Percentiles rank a stretch among this genome's conserved stretches.
phyloP scores from a whole-genome alignment of 92 coral and sea anemone species.

The Palythoa heliodiscus region DNA sequence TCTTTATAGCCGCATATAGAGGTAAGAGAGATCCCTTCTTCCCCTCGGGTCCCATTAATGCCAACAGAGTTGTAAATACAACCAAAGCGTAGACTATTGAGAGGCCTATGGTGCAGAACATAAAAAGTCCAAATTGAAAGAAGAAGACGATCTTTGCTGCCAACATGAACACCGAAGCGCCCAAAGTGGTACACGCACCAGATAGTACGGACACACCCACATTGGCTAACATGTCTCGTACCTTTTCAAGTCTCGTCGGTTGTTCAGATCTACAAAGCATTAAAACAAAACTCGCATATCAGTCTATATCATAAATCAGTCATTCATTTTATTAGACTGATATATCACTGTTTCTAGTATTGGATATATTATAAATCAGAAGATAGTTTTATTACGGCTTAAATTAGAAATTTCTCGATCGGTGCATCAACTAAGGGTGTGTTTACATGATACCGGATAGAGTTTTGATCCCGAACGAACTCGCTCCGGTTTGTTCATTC shows the following conservation, averaged over 20 bases:
- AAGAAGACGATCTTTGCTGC: conserved; percentile 97
- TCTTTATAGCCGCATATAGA: conserved; percentile 45
- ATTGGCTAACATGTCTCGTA: conserved; percentile 80
- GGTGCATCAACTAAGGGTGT: too few species aligned
- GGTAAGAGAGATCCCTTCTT: conserved; percentile 86
- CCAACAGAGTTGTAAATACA: conserved; percentile 84
- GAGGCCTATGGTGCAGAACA: conserved; percentile 95
- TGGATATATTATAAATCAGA: too few species aligned
- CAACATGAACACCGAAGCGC: conserved; percentile 96
- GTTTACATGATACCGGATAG: too few species aligned
- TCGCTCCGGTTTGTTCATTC: too few species aligned
- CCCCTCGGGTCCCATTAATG: conserved; percentile 92
- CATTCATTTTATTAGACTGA: too few species aligned
- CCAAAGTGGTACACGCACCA: conserved; percentile 93
- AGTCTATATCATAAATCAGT: too few species aligned
- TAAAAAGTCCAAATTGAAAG: conserved; percentile 93
- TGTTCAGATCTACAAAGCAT: conserved; percentile 52
- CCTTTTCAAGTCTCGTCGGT: conserved; percentile 74
- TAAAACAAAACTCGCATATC: neutral
- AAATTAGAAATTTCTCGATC: too few species aligned
- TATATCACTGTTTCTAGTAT: too few species aligned
- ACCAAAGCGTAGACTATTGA: conserved; percentile 87
- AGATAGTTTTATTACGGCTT: too few species aligned
- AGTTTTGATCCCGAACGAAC: too few species aligned
- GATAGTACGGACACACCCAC: conserved; percentile 95